These are phyloP conservation scores for Stenchaetothrips biformis DNA, from an alignment of 2,888 invertebrate species.

Conservation along the genomic window DNA sequence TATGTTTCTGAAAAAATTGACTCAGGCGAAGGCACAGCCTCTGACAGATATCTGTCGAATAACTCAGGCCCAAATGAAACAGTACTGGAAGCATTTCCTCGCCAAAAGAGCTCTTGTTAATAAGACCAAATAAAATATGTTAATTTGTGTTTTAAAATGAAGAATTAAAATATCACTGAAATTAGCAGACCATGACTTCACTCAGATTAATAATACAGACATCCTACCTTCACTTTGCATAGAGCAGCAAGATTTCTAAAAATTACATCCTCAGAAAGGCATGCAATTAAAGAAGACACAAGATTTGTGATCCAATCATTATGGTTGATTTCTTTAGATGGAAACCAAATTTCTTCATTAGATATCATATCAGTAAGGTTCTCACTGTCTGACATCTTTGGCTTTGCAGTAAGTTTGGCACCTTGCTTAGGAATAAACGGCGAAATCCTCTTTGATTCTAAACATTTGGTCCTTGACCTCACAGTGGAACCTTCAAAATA, in stretches of 20 bases:
- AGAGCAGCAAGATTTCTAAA: slow-evolving; percentile 54
- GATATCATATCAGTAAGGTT: not conserved
- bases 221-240: slow-evolving; percentile 56
- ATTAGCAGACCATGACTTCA: not conserved
- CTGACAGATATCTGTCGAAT: slow-evolving; percentile 43
- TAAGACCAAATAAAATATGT: slow-evolving; percentile 29
- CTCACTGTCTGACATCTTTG: not conserved
- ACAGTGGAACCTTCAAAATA: no score
- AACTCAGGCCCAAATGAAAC: slow-evolving; percentile 56
- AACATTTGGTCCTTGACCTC: no score
- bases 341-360: slow-evolving; percentile 44
- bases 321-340: slow-evolving; percentile 36
- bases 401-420: not conserved
- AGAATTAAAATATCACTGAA: slow-evolving; percentile 29
- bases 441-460: not conserved
- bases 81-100: slow-evolving; percentile 62
- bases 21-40: slow-evolving; percentile 52
- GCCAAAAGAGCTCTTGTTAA: slow-evolving; percentile 56
- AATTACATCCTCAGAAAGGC: slow-evolving; percentile 50
- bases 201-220: not conserved
- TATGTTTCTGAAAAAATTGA: slow-evolving; percentile 55
- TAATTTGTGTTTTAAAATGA: not conserved
- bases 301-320: slow-evolving; percentile 55
- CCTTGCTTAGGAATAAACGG: not conserved
- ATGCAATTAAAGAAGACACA: slow-evolving; percentile 50